A percentile compares a stretch with the other conserved stretches of the same genome.
phyloP scores from a whole-genome alignment of 2,888 invertebrate genomes.

The Clistopyga incitator region DNA sequence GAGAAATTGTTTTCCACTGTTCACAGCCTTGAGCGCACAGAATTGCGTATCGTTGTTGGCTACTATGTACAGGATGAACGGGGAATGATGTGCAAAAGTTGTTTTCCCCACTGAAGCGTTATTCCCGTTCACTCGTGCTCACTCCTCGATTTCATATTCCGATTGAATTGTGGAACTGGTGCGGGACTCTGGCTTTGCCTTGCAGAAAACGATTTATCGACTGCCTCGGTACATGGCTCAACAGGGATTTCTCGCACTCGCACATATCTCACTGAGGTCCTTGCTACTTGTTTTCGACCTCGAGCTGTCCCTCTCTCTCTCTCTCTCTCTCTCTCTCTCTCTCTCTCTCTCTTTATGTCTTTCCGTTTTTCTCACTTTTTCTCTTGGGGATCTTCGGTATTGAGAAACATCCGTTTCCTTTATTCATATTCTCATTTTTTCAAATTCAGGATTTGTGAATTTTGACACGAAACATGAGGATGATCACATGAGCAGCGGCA shows the following conservation, averaged over 20 bases:
- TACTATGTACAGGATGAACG: slow-evolving; percentile 23
- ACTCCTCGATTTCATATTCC: slow-evolving; percentile 61
- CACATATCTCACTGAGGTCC: slow-evolving; percentile 4
- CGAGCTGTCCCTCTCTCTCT: slow-evolving; percentile 11
- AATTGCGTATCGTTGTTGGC: slow-evolving; percentile 39
- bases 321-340: background rate
- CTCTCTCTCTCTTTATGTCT: slow-evolving; percentile 11
- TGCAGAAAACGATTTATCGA: slow-evolving; percentile 63
- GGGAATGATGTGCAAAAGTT: slow-evolving; percentile 51
- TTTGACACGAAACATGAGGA: background rate
- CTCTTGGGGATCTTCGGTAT: background rate
- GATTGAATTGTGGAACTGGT: slow-evolving; percentile 60
- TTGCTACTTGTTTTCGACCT: slow-evolving; percentile 33
- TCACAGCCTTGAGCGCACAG: slow-evolving; percentile 11
- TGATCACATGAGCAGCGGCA: background rate
- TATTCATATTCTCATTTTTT: no score
- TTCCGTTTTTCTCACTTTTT: slow-evolving; percentile 26
- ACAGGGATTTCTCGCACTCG: slow-evolving; percentile 58
- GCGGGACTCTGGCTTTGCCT: slow-evolving; percentile 12
- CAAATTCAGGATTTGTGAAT: no score
- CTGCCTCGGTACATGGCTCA: slow-evolving; percentile 43
- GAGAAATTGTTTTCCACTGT: slow-evolving; percentile 50
- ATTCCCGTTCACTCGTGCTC: slow-evolving; percentile 36
- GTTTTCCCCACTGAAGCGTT: slow-evolving; percentile 56
- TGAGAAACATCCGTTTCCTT: slow-evolving; percentile 24